Base-by-base conservation (phyloP, 1,140 invertebrate genomes). In the Rhagoletis zephyria region DNA sequence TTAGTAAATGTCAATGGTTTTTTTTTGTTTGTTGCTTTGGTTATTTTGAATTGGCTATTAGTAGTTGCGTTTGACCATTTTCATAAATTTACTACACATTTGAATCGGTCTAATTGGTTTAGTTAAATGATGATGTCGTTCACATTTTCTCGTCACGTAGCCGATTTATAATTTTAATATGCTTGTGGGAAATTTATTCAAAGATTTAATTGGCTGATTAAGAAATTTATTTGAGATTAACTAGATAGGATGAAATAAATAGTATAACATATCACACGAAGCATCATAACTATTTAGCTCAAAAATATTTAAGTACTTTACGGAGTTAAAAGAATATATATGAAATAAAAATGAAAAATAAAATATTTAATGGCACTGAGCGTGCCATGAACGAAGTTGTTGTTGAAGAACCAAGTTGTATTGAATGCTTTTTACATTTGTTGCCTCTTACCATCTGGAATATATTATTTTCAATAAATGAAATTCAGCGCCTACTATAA, bases 41-140 rank as follows among this genome's bases (percentile, higher is more conserved):
- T n/a, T 16, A n/a, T 30, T 19, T 30, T 30, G 19, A 81, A 81
- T 81, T 81, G 74, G 74, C 74, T 56, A 81, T 81, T 81, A 81
- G 48, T 81, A 81, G 48, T 4, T 81, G 9, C 74, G 16, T 56
- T 81, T 81, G 56, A 81, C 30, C 59, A 61, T 85, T 61, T 51
- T 40, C 56, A 63, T 42, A 59, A 85, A 63, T 85, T 85, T 85
- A 3, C 42, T 3, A 45, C 40, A 45, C 61, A 85, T 85, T 85
- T 85, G 40, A 30, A 40, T 85, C 61, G 61, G 42, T 60, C 63
- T 85, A 85, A 85, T 63, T 61, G 60, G 63, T 19, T 56, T 61
- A 85, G 19, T 85, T 61, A 45, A 85, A 85, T 59, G n/a, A n/a
- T 6, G 7, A 85, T 85, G 16, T 63, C 61, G 19, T 45, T 63